Base-by-base conservation (phyloP, 92 coral and sea anemone genomes). In the Palythoa grandis region DNA sequence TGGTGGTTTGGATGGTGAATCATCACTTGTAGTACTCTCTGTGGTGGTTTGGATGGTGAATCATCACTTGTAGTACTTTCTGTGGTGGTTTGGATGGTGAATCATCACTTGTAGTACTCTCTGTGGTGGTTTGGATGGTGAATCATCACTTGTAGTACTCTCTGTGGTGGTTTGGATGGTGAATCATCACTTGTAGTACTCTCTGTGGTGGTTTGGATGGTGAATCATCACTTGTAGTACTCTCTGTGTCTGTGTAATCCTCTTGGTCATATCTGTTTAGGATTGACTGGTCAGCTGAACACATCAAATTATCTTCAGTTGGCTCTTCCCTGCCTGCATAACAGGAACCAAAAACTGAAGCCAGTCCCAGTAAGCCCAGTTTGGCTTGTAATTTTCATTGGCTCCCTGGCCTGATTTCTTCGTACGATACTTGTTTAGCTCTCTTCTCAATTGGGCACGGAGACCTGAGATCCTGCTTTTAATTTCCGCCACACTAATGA, bases 281-380 rank as follows among this genome's bases (percentile, higher is more conserved):
- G 11, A 11, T 23, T 19, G 72, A 3, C 39, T 67, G 29, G 72
- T 23, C 9, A 23, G 29, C 37, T 1, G 72, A 19, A 19, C 72
- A 3, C 12, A 11, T 0, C 38, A 67, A 67, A 73, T 63, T 85
- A 77, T 88, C 91, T n/a, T n/a, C n/a, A n/a, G n/a, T 80, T 47
- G 79, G 54, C 89, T 91, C 56, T 88, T 86, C 50, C 91, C 82
- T 65, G 92, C 91, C 57, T 85, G 83, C 86, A 82, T 80, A 24
- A 88, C 91, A 53, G 94, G 87, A 37, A 23, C 69, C 40, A 85
- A 67, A 77, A 88, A 88, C 82, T 91, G 92, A 43, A 88, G 82
- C 74, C 76, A 38, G 35, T 88, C 92, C 92, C 92, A 91, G 71
- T 71, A 91, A 7, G 70, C 79, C 94, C 92, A 88, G 65, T 70